Evolutionary conservation across 1,140 invertebrate genomes (phyloP).

Genomic region (Matsumurasca onukii): DNA sequence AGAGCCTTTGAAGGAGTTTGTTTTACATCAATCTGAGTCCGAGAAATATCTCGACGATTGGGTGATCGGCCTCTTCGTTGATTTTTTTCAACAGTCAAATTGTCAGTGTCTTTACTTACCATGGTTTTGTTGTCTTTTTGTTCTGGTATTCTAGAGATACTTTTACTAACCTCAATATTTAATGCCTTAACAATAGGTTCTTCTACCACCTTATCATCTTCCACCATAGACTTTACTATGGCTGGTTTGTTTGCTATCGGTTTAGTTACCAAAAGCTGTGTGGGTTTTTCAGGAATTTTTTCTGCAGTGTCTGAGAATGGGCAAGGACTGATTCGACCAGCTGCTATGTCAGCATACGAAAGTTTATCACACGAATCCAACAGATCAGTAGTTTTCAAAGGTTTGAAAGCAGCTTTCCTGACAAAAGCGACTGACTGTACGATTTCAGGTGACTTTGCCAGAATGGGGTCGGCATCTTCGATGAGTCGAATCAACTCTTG

Average conservation of each 20-base stretch:
- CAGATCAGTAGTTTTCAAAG: conserved; percentile 2
- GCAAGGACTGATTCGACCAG: conserved; percentile 52
- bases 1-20: conserved; percentile 8
- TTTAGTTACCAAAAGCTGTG: conserved; percentile 26
- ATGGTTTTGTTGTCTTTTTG: neutral
- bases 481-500: conserved; percentile 51
- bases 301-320: conserved; percentile 36
- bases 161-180: neutral
- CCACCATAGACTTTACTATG: conserved; percentile 1
- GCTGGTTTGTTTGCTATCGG: conserved; percentile 16
- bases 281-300: conserved; percentile 32
- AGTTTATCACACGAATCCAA: conserved; percentile 35
- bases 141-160: neutral
- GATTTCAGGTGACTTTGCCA: conserved; percentile 35
- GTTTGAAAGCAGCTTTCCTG: conserved; percentile 10
- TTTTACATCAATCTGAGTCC: neutral
- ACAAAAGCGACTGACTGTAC: conserved; percentile 9
- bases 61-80: conserved; percentile 48
- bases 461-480: conserved; percentile 72
- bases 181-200: conserved; percentile 4
- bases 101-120: neutral
- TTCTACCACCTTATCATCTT: conserved; percentile 44
- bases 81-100: neutral
- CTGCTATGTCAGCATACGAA: conserved; percentile 58
- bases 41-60: conserved; percentile 39